A percentile compares a stretch with the other conserved stretches of the same genome.
Conservation (phyloP, 1,140 invertebrate species). For the Triops cancriformis region DNA sequence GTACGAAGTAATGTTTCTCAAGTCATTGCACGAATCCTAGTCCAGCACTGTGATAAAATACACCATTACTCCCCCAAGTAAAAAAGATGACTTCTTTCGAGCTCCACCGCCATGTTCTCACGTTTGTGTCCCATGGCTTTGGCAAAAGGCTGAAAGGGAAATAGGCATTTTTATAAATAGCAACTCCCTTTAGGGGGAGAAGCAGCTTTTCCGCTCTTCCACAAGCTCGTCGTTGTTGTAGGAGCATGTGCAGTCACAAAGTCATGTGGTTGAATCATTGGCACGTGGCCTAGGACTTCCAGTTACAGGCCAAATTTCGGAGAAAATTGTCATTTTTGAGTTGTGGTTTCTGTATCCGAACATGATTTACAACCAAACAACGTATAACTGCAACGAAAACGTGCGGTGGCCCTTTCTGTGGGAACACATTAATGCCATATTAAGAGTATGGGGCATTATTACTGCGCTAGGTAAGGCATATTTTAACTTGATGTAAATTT, state of each 20-base stretch:
- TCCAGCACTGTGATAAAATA: conserved; percentile 11
- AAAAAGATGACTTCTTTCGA: neutral
- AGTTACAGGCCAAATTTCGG: neutral
- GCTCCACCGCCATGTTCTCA: neutral
- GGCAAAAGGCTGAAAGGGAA: neutral
- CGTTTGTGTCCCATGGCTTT: neutral
- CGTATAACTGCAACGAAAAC: neutral
- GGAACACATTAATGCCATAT: neutral
- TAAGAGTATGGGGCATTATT: neutral
- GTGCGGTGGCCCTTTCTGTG: neutral
- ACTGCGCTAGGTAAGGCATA: neutral
- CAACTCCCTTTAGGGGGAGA: neutral
- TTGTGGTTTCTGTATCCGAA: neutral
- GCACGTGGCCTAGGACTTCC: neutral
- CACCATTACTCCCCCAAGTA: neutral
- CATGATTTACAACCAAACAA: conserved; percentile 2
- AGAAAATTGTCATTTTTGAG: neutral
- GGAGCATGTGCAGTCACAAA: conserved; percentile 6
- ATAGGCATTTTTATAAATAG: neutral
- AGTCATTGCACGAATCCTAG: neutral
- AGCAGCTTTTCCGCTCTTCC: neutral
- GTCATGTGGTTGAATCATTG: conserved; percentile 10
- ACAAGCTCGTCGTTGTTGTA: neutral
- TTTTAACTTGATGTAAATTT: neutral
- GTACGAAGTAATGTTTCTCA: neutral